These are phyloP conservation scores for Psilopogon haemacephalus DNA, from an alignment of 2,113 vertebrate species.

Conservation along the genomic window DNA sequence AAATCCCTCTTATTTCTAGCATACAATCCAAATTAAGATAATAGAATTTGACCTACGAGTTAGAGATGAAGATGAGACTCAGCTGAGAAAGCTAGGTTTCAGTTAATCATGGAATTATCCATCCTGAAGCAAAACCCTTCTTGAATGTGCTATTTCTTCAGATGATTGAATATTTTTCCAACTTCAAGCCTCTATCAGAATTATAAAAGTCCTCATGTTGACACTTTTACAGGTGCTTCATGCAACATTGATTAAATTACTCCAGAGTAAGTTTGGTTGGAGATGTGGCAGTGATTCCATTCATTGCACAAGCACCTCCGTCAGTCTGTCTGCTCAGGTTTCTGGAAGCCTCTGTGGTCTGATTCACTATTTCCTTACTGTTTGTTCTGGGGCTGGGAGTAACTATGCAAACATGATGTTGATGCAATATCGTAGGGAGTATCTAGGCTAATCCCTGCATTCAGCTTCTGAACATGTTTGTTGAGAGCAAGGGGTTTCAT, in stretches of 20 bases:
- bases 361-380: slow-evolving; percentile 63
- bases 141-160: background rate
- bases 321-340: slow-evolving; percentile 47
- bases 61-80: background rate
- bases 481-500: background rate
- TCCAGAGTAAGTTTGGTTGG: slow-evolving; percentile 4
- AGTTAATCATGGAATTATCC: background rate
- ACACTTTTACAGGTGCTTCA: slow-evolving; percentile 47
- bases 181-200: background rate
- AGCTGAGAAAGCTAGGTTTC: background rate
- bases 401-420: slow-evolving; percentile 51
- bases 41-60: background rate
- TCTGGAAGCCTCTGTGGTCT: slow-evolving; percentile 58
- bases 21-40: background rate
- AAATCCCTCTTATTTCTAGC: background rate
- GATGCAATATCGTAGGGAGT: slow-evolving; percentile 60
- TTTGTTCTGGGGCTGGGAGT: slow-evolving; percentile 64
- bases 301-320: slow-evolving; percentile 54
- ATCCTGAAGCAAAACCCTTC: slow-evolving; percentile 8
- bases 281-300: slow-evolving; percentile 48
- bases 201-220: background rate
- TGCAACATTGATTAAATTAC: slow-evolving; percentile 10
- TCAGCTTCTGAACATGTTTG: slow-evolving; percentile 25
- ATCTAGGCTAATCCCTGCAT: slow-evolving; percentile 44
- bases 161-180: background rate